phyloP scores from a whole-genome alignment of 1,140 invertebrate species.

The Drosophila lowei region DNA sequence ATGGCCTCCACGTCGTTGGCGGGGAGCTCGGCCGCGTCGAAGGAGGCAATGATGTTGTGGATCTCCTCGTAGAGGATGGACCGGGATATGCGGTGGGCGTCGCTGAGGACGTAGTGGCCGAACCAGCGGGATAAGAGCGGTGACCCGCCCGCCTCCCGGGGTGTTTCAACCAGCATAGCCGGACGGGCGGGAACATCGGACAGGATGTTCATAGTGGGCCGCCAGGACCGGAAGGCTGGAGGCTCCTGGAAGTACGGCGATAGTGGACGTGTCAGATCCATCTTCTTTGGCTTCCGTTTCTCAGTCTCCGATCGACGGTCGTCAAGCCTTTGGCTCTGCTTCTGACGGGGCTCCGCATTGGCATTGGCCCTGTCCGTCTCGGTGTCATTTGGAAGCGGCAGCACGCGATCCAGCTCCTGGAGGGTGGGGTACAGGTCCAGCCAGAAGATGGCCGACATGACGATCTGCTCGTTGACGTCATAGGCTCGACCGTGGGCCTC shows the following conservation, averaged over 20 bases:
- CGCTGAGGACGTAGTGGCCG: slow-evolving; percentile 8
- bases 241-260: slow-evolving; percentile 48
- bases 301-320: not conserved
- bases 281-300: not conserved
- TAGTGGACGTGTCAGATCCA: not conserved
- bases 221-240: not conserved
- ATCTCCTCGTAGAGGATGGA: slow-evolving; percentile 40
- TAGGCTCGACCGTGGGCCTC: slow-evolving; percentile 22
- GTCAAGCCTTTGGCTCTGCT: not conserved
- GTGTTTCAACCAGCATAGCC: not conserved
- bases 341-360: not conserved
- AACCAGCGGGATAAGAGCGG: slow-evolving; percentile 51
- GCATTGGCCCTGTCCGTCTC: not conserved
- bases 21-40: slow-evolving; percentile 26
- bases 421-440: slow-evolving; percentile 64
- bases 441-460: slow-evolving; percentile 66
- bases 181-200: slow-evolving; percentile 11
- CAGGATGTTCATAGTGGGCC: not conserved
- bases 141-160: not conserved
- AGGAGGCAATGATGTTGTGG: slow-evolving; percentile 24
- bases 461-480: slow-evolving; percentile 62
- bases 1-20: slow-evolving; percentile 19
- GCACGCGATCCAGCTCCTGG: slow-evolving; percentile 56
- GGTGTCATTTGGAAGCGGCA: slow-evolving; percentile 49
- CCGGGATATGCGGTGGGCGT: slow-evolving; percentile 9